Evolutionary conservation across 2,888 invertebrate genomes (phyloP).

Genomic region (Apamea monoglypha): DNA sequence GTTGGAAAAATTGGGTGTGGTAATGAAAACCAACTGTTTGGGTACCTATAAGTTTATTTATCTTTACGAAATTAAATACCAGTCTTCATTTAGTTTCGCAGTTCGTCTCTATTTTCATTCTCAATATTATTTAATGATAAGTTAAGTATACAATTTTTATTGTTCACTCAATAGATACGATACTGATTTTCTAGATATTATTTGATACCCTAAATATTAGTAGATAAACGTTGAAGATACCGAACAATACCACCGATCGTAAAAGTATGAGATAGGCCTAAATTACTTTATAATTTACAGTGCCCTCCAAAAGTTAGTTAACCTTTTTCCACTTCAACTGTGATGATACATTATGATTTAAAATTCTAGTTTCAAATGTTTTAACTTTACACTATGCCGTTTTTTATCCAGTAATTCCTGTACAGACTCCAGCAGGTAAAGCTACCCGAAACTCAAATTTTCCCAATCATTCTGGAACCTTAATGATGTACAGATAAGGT

Average conservation of each 20-base stretch:
- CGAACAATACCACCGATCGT: background rate
- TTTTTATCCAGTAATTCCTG: no score
- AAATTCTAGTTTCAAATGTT: no score
- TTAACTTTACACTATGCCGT: no score
- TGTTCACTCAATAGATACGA: constrained; percentile 17
- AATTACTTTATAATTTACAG: background rate
- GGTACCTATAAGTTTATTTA: no score
- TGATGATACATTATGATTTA: no score
- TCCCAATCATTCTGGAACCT: no score
- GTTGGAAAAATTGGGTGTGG: no score
- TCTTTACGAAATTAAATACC: background rate
- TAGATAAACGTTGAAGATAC: constrained; percentile 31
- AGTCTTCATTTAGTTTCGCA: background rate
- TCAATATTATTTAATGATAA: background rate
- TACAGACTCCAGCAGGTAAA: no score
- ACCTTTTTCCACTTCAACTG: background rate
- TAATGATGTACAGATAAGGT: no score
- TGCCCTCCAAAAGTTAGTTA: background rate
- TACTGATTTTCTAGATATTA: constrained; percentile 34
- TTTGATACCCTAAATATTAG: constrained; percentile 35
- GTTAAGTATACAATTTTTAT: background rate
- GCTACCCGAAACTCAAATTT: no score
- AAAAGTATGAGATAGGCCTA: background rate
- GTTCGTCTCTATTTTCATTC: background rate
- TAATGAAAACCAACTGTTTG: no score